These are phyloP conservation scores for Psilanteris sp. DNA, from an alignment of 1,140 invertebrate species.

Conservation along the genomic window DNA sequence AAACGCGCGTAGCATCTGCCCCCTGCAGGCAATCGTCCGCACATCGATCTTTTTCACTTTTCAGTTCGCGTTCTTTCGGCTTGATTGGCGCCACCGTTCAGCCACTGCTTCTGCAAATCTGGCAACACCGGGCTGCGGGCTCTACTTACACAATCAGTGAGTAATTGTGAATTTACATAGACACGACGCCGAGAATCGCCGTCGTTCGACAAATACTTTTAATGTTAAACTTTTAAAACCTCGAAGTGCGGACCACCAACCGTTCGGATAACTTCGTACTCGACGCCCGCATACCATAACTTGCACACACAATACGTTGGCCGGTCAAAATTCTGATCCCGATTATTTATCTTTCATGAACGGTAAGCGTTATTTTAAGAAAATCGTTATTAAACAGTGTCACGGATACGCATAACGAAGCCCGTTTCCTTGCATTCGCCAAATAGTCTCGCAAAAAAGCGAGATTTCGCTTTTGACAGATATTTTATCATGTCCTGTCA, in stretches of 20 bases:
- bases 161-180: slow-evolving; percentile 7
- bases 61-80: no score
- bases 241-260: background rate
- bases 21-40: no score
- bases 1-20: no score
- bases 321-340: background rate
- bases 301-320: no score
- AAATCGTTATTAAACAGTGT: no score
- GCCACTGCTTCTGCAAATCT: no score
- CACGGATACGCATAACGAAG: no score
- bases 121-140: background rate
- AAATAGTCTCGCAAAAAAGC: background rate
- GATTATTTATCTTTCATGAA: slow-evolving; percentile 10
- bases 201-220: slow-evolving; percentile 1
- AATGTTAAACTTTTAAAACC: background rate
- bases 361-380: background rate
- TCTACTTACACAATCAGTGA: slow-evolving; percentile 2
- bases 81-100: no score
- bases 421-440: no score
- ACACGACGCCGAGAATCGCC: slow-evolving; percentile 7
- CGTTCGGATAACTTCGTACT: no score
- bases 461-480: slow-evolving; percentile 16
- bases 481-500: slow-evolving; percentile 25
- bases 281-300: no score
- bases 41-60: no score